phyloP scores from a whole-genome alignment of 2,797 vertebrate species.

The Australoheros facetus region DNA sequence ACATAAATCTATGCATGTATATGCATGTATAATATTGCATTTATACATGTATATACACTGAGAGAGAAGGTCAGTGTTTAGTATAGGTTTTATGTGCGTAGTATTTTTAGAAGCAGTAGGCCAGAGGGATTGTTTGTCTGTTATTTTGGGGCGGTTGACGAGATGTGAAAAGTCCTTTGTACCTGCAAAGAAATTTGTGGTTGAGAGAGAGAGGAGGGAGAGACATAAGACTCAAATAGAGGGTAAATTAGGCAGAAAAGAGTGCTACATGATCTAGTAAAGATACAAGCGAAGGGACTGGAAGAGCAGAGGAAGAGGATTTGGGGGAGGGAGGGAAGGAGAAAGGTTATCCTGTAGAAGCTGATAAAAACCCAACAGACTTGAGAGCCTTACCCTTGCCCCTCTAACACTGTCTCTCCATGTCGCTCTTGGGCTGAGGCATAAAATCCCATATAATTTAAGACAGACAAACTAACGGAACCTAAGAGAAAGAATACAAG shows the following conservation, averaged over 20 bases:
- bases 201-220: conserved; percentile 88
- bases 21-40: conserved; percentile 85
- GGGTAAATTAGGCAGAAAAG: conserved; percentile 82
- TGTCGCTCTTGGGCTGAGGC: conserved; percentile 88
- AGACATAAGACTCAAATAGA: conserved; percentile 83
- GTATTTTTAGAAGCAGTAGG: conserved; percentile 76
- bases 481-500: conserved; percentile 99
- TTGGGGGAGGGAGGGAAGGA: conserved; percentile 69
- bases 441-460: conserved; percentile 96
- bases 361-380: conserved; percentile 89
- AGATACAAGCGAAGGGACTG: conserved; percentile 69
- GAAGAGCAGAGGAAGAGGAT: conserved; percentile 73
- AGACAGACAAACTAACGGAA: conserved; percentile 99
- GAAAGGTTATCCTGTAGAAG: conserved; percentile 83
- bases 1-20: conserved; percentile 84
- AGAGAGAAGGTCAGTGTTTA: conserved; percentile 83
- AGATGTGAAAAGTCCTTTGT: conserved; percentile 85
- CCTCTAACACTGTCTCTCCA: conserved; percentile 90
- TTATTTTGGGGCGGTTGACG: conserved; percentile 78
- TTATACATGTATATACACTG: conserved; percentile 87
- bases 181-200: conserved; percentile 95
- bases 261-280: conserved; percentile 79
- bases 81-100: conserved; percentile 81
- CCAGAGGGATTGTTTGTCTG: conserved; percentile 75
- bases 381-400: conserved; percentile 99